Evolutionary conservation across 2,888 invertebrate genomes (phyloP).

Genomic region (Phyto melanocephala): DNA sequence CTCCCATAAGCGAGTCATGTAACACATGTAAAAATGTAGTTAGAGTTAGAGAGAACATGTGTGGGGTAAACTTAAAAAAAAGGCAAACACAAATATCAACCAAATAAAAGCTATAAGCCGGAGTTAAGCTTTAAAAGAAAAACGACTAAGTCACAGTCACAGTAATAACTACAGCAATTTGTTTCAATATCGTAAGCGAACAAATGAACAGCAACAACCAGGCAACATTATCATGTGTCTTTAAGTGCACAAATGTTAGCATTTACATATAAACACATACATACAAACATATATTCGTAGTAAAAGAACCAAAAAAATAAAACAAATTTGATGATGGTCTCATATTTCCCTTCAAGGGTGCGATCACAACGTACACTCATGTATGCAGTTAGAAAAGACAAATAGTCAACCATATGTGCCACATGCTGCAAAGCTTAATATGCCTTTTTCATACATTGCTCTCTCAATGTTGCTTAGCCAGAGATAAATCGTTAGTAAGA

Average conservation of each 20-base stretch:
- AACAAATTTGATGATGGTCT: slow-evolving; percentile 50
- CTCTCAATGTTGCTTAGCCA: not conserved
- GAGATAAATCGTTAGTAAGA: slow-evolving; percentile 50
- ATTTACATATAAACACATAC: no score
- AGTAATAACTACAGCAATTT: slow-evolving; percentile 59
- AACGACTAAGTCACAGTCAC: slow-evolving; percentile 50
- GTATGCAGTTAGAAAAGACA: slow-evolving; percentile 32
- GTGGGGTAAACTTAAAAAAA: slow-evolving; percentile 46
- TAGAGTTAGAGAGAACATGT: slow-evolving; percentile 31
- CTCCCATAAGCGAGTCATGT: slow-evolving; percentile 47
- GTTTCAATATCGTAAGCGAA: slow-evolving; percentile 56
- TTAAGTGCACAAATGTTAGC: slow-evolving; percentile 43
- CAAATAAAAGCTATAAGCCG: slow-evolving; percentile 3
- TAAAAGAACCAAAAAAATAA: not conserved
- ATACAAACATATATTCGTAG: not conserved
- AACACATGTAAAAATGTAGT: slow-evolving; percentile 22
- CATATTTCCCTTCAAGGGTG: slow-evolving; percentile 65
- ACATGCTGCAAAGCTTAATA: slow-evolving; percentile 50
- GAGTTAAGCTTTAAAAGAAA: slow-evolving; percentile 37
- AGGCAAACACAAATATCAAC: no score
- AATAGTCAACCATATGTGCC: slow-evolving; percentile 40
- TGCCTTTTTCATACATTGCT: not conserved
- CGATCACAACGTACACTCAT: slow-evolving; percentile 38
- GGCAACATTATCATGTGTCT: not conserved
- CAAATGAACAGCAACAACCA: slow-evolving; percentile 31